phyloP scores from a whole-genome alignment of 2,113 vertebrate species.

The Phrynosoma platyrhinos region DNA sequence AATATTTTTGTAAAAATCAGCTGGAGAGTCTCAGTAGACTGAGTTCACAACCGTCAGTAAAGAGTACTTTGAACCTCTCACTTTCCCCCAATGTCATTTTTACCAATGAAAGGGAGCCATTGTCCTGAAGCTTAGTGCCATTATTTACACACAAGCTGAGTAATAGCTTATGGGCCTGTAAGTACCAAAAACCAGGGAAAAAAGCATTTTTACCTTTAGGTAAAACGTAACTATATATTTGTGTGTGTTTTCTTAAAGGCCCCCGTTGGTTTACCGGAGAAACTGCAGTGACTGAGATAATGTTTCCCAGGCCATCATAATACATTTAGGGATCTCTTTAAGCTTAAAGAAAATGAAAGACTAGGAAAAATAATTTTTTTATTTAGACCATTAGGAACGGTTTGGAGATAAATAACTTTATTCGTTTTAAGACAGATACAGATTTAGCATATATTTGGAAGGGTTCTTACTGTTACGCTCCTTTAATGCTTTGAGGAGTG shows the following conservation, averaged over 20 bases:
- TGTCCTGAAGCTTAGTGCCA: not conserved
- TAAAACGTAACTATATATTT: not conserved
- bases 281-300: constrained; percentile 56
- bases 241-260: constrained; percentile 79
- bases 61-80: not conserved
- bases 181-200: too few relatives aligned
- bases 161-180: too few relatives aligned
- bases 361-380: not conserved
- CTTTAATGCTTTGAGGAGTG: constrained; percentile 25
- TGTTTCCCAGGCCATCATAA: not conserved
- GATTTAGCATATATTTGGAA: not conserved
- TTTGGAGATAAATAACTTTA: not conserved
- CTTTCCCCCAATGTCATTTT: not conserved
- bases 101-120: not conserved
- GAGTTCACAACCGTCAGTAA: not conserved
- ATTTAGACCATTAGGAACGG: too few relatives aligned
- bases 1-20: too few relatives aligned
- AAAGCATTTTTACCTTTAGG: too few relatives aligned
- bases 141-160: too few relatives aligned
- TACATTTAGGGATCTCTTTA: too few relatives aligned
- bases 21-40: too few relatives aligned
- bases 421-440: constrained; percentile 22
- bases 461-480: not conserved
- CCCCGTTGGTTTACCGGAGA: constrained; percentile 87
- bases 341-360: not conserved